Base-by-base conservation (phyloP, 23 tunicate species). In the Trididemnum clinides region DNA sequence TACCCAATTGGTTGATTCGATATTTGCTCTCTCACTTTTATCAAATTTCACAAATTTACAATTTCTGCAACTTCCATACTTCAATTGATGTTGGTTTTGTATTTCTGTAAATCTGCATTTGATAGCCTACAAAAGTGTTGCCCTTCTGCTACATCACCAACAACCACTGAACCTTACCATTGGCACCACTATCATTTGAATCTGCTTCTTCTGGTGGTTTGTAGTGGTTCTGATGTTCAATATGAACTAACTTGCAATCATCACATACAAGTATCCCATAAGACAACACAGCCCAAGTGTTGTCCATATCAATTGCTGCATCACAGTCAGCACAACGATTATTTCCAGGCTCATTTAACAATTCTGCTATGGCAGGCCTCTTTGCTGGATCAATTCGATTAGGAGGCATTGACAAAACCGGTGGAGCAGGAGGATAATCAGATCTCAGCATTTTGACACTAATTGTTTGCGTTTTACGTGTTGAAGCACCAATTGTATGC, bases 201-300 rank as follows among this genome's bases (percentile, higher is more conserved):
- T 66, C 75, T 28, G 51, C 39, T 20, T 58, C 63, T 18, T 90
- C 95, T 2, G 84, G 28, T 39, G 89, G 64, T 36, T 57, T 77
- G 78, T 63, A 80, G 33, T 90, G 89, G 63, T 87, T 86, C 50
- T 95, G 96, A 21, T 73, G 95, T 64, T 90, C 91, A 32, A 95
- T 95, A 70, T 95, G 99, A 39, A 95, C 99, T 77, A 95, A 80
- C 57, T 95, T 95, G 88, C 99, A 95, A 58, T 95, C 99, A 35
- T 95, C 95, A 78, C 99, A 95, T 10, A 95, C 99, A 36, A 95
- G 64, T 37, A 95, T 84, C 37, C 99, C 99, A 71, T 86, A 90
- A 18, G 86, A 64, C 64, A 95, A 44, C n/a, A 95, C 92, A 1
- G 95, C 99, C 95, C 95, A 90, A 6, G 99, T 90, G 54, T 77